phyloP scores from a whole-genome alignment of 2,113 vertebrate species.

The Azemiops feae region DNA sequence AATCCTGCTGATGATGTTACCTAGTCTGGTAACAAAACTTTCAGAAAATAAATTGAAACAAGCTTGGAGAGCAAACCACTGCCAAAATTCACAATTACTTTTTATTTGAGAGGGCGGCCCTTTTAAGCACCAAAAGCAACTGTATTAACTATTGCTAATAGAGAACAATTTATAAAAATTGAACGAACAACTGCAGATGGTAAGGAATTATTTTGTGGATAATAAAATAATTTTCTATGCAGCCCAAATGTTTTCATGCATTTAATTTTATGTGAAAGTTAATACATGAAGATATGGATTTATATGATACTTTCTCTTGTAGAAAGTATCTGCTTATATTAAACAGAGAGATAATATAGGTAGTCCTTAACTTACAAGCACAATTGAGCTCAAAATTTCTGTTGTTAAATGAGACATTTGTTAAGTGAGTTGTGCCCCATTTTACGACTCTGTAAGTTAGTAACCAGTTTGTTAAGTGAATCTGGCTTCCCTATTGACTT shows the following conservation, averaged over 20 bases:
- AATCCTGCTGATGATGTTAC: no score
- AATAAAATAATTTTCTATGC: accelerated
- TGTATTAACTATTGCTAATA: neutral
- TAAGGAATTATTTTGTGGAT: slow-evolving; percentile 6
- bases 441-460: neutral
- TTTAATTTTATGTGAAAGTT: neutral
- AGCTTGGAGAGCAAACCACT: no score
- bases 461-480: neutral
- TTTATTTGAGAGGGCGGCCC: neutral
- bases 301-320: neutral
- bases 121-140: slow-evolving; percentile 4
- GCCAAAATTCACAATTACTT: neutral
- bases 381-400: no score
- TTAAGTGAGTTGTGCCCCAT: neutral
- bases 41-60: no score
- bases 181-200: slow-evolving; percentile 28
- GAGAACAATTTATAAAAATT: slow-evolving; percentile 10
- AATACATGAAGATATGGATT: neutral
- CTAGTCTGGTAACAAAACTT: no score
- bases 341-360: neutral
- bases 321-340: no score
- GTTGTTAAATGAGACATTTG: neutral
- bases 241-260: slow-evolving; percentile 20
- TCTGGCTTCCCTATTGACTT: neutral
- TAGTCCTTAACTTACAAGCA: no score